These are phyloP conservation scores for Rynchops niger DNA, from an alignment of 2,113 vertebrate genomes.

Conservation along the genomic window DNA sequence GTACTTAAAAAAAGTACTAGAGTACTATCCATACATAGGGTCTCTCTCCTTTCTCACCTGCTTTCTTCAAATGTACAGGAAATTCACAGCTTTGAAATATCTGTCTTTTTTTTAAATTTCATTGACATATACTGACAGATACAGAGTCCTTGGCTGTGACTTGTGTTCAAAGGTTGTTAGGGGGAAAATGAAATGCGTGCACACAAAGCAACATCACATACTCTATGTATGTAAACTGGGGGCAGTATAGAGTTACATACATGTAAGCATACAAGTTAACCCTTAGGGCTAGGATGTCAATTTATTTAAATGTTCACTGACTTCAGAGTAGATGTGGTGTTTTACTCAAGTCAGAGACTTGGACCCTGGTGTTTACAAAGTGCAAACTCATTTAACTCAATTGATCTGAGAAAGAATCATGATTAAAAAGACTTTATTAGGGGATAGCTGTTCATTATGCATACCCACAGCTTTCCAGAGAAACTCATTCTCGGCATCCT, in stretches of 20 bases:
- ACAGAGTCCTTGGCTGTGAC: neutral
- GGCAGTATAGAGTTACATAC: neutral
- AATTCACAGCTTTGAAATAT: neutral
- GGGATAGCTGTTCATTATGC: slow-evolving; percentile 44
- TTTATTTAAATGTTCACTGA: neutral
- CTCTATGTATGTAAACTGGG: neutral
- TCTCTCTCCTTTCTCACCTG: neutral
- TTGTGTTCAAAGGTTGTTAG: neutral
- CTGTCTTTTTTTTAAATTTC: neutral
- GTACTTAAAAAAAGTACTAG: neutral
- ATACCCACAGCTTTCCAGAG: slow-evolving; percentile 21
- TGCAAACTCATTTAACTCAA: slow-evolving; percentile 24
- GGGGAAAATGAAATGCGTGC: neutral
- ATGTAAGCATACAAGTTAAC: neutral
- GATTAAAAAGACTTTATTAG: slow-evolving; percentile 31
- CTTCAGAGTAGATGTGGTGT: neutral
- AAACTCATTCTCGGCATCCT: slow-evolving; percentile 18
- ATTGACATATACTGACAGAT: neutral
- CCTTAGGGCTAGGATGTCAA: neutral
- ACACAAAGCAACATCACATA: neutral
- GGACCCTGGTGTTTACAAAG: neutral
- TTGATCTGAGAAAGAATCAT: neutral
- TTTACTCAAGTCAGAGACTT: neutral
- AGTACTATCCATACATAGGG: too few relatives aligned
- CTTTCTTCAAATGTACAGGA: neutral